Base-by-base conservation (phyloP, 2,113 vertebrate species). In the Epinephelus fuscoguttatus region DNA sequence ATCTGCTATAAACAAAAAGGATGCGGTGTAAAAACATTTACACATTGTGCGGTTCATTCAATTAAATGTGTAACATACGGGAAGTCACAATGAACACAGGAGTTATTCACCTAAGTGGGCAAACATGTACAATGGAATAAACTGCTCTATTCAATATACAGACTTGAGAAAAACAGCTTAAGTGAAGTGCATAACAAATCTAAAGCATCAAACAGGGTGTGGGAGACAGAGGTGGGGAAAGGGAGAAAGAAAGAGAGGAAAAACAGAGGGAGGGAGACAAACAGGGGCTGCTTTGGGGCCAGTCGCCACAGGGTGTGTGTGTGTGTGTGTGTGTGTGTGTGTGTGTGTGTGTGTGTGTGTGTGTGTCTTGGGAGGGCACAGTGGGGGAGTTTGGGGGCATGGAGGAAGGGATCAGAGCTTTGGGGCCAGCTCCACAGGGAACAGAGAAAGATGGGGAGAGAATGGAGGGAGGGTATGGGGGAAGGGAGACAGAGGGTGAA, bases 381-480 rank as follows among this genome's bases (percentile, higher is more conserved):
- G 89, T 88, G 91, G 92, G 92, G 82, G 78, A 63, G 87, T 86
- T 85, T 82, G 59, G 82, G 92, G 93, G 91, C 86, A 89, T 86
- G 90, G 81, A 84, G 88, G 90, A 87, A 88, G 88, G 92, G 92
- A 94, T 92, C 92, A 93, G 89, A 93, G 93, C 91, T 89, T 94
- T 91, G 93, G 91, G 93, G 90, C 92, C 88, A 91, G 91, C 89
- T 88, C 93, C 88, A 90, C 89, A 74, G 92, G 91, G 90, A 92
- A 88, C 80, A 86, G 85, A 85, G 87, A 79, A 12, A 81, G 92
- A 93, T 89, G 92, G 89, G 89, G 94, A 88, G 91, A 81, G 91
- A 89, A 87, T 72, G 85, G 84, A 78, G 84, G 87, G 88, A 89
- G 86, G 87, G 60, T n/a, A 8, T 78, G 84, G 87, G 86, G 87